Conservation (phyloP, 2,888 invertebrate species). For the Tridacna crocea region DNA sequence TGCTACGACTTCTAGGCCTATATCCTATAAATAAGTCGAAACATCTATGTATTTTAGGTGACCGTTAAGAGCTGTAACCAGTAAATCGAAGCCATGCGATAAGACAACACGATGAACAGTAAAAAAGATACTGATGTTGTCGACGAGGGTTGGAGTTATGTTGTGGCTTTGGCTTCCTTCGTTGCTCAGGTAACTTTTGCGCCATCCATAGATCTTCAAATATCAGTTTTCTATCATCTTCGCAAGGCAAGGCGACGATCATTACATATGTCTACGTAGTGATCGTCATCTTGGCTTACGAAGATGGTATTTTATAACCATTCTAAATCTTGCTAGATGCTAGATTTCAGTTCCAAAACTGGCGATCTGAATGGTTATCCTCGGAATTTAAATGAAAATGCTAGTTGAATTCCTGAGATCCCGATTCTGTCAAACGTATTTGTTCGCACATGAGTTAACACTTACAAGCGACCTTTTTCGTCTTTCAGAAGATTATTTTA, state of each 20-base stretch:
- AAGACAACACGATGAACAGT: neutral
- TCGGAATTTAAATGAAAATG: neutral
- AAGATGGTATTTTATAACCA: neutral
- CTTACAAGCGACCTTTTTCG: neutral
- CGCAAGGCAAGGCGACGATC: too few relatives aligned
- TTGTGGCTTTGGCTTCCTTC: constrained; percentile 31
- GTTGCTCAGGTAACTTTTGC: constrained; percentile 30
- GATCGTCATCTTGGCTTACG: too few relatives aligned
- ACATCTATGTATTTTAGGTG: neutral
- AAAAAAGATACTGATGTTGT: neutral
- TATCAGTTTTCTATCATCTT: too few relatives aligned
- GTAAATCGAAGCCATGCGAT: neutral
- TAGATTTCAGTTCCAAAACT: neutral
- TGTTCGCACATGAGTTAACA: neutral
- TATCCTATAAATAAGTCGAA: too few relatives aligned
- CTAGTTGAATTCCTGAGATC: neutral
- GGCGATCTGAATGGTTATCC: neutral
- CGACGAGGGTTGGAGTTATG: constrained; percentile 37
- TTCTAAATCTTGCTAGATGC: neutral
- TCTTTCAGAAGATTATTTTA: too few relatives aligned
- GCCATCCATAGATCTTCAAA: neutral
- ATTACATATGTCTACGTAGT: too few relatives aligned
- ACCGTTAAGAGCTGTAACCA: neutral
- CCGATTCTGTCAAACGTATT: neutral
- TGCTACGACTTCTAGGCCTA: too few relatives aligned